These are phyloP conservation scores for Phrynosoma platyrhinos DNA, from an alignment of 2,113 vertebrate species.

Conservation along the genomic window DNA sequence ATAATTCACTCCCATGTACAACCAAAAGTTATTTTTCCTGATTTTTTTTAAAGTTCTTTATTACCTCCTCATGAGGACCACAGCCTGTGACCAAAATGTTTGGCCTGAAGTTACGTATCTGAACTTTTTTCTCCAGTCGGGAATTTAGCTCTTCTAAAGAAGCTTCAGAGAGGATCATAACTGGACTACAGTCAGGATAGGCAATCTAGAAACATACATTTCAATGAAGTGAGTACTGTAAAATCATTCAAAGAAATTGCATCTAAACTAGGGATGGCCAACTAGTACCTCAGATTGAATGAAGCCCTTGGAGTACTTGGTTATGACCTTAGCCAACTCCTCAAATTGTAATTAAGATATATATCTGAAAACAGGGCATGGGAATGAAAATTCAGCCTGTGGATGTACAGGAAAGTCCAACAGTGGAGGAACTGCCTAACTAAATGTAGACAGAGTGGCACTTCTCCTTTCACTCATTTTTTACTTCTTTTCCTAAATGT, in stretches of 20 bases:
- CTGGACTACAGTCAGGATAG: conserved; percentile 84
- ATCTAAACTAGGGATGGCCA: not conserved
- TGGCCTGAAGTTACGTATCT: conserved; percentile 88
- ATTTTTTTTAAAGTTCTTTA: not conserved
- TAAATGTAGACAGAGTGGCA: not conserved
- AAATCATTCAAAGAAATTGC: not conserved
- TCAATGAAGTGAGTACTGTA: conserved; percentile 11
- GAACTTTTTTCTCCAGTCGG: conserved; percentile 82
- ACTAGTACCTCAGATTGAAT: not conserved
- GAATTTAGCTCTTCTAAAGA: conserved; percentile 87
- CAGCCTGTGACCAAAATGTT: conserved; percentile 89
- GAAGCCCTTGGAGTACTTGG: not conserved
- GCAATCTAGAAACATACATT: conserved; percentile 77
- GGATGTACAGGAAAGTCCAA: not conserved
- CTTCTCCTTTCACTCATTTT: not conserved
- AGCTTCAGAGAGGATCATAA: conserved; percentile 89
- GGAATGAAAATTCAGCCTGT: not conserved
- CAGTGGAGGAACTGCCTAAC: not conserved
- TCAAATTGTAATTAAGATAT: not conserved
- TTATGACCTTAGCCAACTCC: not conserved
- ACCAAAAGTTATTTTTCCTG: not conserved
- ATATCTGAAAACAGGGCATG: not conserved
- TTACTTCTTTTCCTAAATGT: not conserved
- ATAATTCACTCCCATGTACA: not conserved
- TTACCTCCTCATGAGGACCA: conserved; percentile 89